Evolutionary conservation across 2,797 vertebrate species (phyloP), one percentile per base, ranked within the genome.

Genomic region (Rhinogobio ventralis): DNA sequence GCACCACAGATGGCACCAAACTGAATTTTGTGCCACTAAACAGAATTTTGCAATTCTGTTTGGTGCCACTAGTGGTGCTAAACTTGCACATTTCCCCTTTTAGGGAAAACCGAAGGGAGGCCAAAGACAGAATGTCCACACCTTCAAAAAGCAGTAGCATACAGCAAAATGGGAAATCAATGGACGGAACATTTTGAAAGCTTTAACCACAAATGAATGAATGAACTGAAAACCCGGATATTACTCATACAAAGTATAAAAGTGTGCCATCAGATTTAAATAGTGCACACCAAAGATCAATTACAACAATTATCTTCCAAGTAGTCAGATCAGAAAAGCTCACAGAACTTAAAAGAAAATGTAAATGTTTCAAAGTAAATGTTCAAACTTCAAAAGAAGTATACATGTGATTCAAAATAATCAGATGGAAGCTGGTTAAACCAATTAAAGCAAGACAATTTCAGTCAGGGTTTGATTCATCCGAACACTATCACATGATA

Each of bases 371-470:
- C n/a, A 20, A 23, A 81, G 79, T 42, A 72, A 82, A 82, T 2
- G 25, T 23, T 72, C 25, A 17, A 73, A 60, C 67, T 72, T 81
- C 36, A 60, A 57, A 72, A 62, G 51, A 71, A n/a, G 25, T 49
- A n/a, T 30, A 69, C 20, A 25, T 71, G 64, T 33, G 28, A 69
- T 77, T 79, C 15, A 69, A 71, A 71, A 78, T 57, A 67, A 67
- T 30, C 45, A 62, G 80, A 73, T 62, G 53, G 53, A 46, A 62
- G 28, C 42, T 30, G 60, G 60, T 73, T 73, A 82, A 73, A 62
- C 55, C 42, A 82, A 82, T 82, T 82, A 82, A 82, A 74, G 57
- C 33, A 76, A 67, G 46, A 68, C 60, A 20, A 68, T 46, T 69
- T 77, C 25, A 51, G 55, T 62, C 69, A 66, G 69, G 57, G 69